Base-by-base conservation (phyloP, 1,140 invertebrate genomes). In the Melanaphis sacchari region DNA sequence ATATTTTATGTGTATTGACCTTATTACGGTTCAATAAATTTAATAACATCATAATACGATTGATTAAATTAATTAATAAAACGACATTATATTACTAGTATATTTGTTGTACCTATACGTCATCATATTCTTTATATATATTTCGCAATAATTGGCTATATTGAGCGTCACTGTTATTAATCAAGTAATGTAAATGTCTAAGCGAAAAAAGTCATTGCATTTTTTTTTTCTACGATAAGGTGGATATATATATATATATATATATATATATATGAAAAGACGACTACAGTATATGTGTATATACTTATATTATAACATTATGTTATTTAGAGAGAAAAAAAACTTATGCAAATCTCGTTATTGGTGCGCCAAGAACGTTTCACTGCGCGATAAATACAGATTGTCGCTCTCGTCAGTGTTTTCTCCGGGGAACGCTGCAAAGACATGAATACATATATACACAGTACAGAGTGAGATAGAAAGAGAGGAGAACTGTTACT, bases 341-440 rank as follows among this genome's bases (percentile, higher is more conserved):
- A 76, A 76, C 59, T 76, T 76, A 76, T 76, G 59, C 59, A 76
- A 76, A 76, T 76, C 59, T 76, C 59, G 59, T 76, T 76, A 76
- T 76, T n/a, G 59, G 59, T 76, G 59, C 59, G 31, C 59, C 59
- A 76, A 76, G 59, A 76, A 76, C 59, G 59, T 76, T n/a, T 76
- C 59, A n/a, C 59, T n/a, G 59, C 15, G 59, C 59, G 59, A 76
- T 76, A 76, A 76, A 76, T 76, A 76, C 59, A 76, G 59, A 76
- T 76, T 76, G 59, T 76, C 59, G 59, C 59, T n/a, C 59, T 76
- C 59, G 59, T 76, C 59, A 76, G 59, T 76, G 59, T 76, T 76
- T 76, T 76, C 59, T 76, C 59, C 59, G n/a, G 59, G 59, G 59
- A 66, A 76, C 59, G n/a, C 31, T 76, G 59, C 15, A n/a, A 76